Evolutionary conservation across 2,888 invertebrate genomes (phyloP).

Genomic region (Sycophila texana): DNA sequence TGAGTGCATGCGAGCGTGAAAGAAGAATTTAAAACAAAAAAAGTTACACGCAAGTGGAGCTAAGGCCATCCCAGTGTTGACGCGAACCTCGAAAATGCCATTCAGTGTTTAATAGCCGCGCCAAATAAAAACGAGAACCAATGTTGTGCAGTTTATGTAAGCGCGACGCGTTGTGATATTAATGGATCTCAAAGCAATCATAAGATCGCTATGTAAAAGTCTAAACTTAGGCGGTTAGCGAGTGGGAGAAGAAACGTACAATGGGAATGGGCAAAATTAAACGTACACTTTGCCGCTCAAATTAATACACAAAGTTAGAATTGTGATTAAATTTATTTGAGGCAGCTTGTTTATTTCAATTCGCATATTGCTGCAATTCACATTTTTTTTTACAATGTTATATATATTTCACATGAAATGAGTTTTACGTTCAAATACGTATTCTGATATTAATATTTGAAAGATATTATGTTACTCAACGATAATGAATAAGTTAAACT

Average conservation of each 20-base stretch:
- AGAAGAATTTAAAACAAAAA: constrained; percentile 21
- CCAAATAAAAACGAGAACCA: constrained; percentile 31
- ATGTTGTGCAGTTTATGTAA: constrained; percentile 49
- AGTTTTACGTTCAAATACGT: not conserved
- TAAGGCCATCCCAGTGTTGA: constrained; percentile 39
- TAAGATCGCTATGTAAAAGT: constrained; percentile 52
- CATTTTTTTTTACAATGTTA: not conserved
- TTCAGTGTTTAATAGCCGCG: constrained; percentile 39
- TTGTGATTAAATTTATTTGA: constrained; percentile 33
- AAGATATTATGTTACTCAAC: not conserved
- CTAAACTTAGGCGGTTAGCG: constrained; percentile 29
- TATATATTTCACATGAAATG: constrained; percentile 1
- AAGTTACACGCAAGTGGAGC: constrained; percentile 3
- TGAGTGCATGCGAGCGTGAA: not conserved
- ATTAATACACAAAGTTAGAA: constrained; percentile 8
- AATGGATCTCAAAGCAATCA: constrained; percentile 58
- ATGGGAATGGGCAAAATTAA: constrained; percentile 29
- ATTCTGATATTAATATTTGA: constrained; percentile 1
- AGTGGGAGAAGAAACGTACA: constrained; percentile 20
- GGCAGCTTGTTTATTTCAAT: constrained; percentile 26
- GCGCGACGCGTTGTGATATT: constrained; percentile 56
- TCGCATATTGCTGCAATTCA: constrained; percentile 1
- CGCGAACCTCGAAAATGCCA: constrained; percentile 35
- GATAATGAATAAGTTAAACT: constrained; percentile 23
- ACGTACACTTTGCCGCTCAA: constrained; percentile 21